Percentiles rank a stretch among this genome's conserved stretches.
phyloP scores from a whole-genome alignment of 2,888 invertebrate species.

The Tanytarsus gracilentus region DNA sequence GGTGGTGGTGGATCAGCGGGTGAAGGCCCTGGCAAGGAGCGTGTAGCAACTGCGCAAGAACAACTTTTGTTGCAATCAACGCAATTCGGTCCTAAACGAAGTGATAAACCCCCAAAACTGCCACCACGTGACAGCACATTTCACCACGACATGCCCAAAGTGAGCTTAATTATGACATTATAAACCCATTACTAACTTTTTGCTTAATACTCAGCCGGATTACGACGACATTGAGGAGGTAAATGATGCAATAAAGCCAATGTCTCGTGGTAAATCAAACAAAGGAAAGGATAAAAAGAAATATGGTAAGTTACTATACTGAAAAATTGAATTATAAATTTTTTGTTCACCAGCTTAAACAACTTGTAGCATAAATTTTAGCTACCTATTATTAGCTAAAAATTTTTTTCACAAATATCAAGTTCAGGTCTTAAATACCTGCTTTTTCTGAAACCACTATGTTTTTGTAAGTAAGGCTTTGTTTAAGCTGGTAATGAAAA shows the following conservation, averaged over 20 bases:
- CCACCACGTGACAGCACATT: constrained; percentile 80
- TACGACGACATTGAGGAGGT: constrained; percentile 70
- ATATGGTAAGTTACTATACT: constrained; percentile 60
- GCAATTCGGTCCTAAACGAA: constrained; percentile 58
- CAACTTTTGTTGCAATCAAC: constrained; percentile 57
- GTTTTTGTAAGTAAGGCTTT: no score
- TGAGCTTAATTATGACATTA: constrained; percentile 37
- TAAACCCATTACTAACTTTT: neutral
- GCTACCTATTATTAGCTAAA: no score
- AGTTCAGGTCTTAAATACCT: no score
- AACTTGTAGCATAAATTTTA: no score
- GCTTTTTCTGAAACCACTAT: no score
- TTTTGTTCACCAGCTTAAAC: neutral
- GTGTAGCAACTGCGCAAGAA: constrained; percentile 64
- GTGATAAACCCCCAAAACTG: constrained; percentile 83
- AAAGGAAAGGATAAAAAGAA: constrained; percentile 83
- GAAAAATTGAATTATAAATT: neutral
- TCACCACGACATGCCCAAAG: constrained; percentile 83
- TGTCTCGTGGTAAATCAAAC: constrained; percentile 67
- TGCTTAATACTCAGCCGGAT: constrained; percentile 57
- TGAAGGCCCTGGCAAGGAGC: constrained; percentile 50
- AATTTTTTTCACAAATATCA: no score
- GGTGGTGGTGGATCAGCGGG: constrained; percentile 53
- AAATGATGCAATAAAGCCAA: constrained; percentile 62
- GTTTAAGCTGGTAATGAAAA: no score